Evolutionary conservation across 1,140 invertebrate genomes (phyloP).

Genomic region (Pogonus chalceus): DNA sequence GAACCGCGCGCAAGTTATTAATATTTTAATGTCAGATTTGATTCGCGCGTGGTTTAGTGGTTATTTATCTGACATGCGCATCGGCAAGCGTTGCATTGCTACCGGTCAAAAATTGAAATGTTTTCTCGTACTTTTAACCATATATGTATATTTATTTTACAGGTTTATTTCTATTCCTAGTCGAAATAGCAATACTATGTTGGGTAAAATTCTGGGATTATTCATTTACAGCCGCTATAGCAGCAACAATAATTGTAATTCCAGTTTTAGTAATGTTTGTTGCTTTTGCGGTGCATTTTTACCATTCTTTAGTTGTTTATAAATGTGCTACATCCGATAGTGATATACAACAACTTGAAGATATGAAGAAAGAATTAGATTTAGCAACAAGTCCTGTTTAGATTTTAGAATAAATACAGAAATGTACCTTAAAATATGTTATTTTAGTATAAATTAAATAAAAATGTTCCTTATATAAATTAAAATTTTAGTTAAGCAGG

Average conservation of each 20-base stretch:
- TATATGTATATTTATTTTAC: conserved; percentile 39
- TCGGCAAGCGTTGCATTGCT: too few species aligned
- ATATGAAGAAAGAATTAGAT: conserved; percentile 59
- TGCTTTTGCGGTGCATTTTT: conserved; percentile 81
- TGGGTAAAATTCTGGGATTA: conserved; percentile 84
- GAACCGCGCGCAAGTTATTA: too few species aligned
- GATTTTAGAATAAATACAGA: neutral
- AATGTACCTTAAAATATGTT: neutral
- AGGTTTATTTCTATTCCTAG: conserved; percentile 66
- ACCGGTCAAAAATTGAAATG: too few species aligned
- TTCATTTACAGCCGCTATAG: conserved; percentile 66
- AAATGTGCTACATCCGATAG: conserved; percentile 60
- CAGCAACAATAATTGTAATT: conserved; percentile 79
- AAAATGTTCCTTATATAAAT: too few species aligned
- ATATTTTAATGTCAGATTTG: too few species aligned
- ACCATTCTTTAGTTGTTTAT: conserved; percentile 74
- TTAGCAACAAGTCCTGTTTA: conserved; percentile 34
- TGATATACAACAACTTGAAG: conserved; percentile 60
- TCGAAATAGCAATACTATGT: conserved; percentile 77
- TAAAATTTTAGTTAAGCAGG: too few species aligned
- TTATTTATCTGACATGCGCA: too few species aligned
- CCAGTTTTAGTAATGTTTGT: conserved; percentile 80
- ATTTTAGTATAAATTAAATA: neutral
- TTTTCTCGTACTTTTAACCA: too few species aligned
- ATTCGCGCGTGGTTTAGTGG: too few species aligned